Evolutionary conservation across 2,797 vertebrate species (phyloP).

Genomic region (Enteromius treurensis): DNA sequence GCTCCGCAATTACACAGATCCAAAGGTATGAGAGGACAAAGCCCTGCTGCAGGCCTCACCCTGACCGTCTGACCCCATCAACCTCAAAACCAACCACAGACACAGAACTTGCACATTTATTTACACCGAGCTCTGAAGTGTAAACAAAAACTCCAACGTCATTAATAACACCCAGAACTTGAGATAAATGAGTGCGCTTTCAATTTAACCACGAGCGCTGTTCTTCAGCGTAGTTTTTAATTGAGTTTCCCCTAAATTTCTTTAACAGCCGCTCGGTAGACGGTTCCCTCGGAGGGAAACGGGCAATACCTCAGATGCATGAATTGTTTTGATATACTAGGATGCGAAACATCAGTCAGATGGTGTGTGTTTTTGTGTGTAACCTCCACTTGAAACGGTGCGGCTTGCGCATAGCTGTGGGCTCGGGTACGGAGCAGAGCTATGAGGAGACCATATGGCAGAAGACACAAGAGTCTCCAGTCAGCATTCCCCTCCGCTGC

Average conservation of each 20-base stretch:
- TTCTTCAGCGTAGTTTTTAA: conserved; percentile 16
- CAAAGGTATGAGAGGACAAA: conserved; percentile 51
- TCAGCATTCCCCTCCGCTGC: conserved; percentile 85
- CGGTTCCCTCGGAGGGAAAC: conserved; percentile 19
- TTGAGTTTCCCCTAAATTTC: conserved; percentile 40
- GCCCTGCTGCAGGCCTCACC: conserved; percentile 50
- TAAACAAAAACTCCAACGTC: conserved; percentile 52
- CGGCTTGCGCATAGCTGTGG: conserved; percentile 43
- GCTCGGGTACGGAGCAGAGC: conserved; percentile 65
- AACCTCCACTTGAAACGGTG: conserved; percentile 50
- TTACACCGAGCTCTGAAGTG: conserved; percentile 51
- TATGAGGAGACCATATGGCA: conserved; percentile 91
- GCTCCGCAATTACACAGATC: conserved; percentile 45
- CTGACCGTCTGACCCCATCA: conserved; percentile 33
- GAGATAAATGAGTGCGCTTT: conserved; percentile 50
- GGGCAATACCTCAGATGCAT: conserved; percentile 46
- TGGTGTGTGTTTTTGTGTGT: conserved; percentile 39
- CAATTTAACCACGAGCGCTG: conserved; percentile 21
- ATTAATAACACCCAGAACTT: conserved; percentile 52
- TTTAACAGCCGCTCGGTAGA: conserved; percentile 30
- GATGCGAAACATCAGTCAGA: conserved; percentile 51
- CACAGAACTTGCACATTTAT: conserved; percentile 46
- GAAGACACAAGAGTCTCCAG: conserved; percentile 81
- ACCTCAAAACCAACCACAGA: conserved; percentile 40
- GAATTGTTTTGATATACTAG: conserved; percentile 51